Percentiles rank a stretch among this genome's conserved stretches.
phyloP scores from a whole-genome alignment of 2,888 invertebrate genomes.

The Melanophora roralis region DNA sequence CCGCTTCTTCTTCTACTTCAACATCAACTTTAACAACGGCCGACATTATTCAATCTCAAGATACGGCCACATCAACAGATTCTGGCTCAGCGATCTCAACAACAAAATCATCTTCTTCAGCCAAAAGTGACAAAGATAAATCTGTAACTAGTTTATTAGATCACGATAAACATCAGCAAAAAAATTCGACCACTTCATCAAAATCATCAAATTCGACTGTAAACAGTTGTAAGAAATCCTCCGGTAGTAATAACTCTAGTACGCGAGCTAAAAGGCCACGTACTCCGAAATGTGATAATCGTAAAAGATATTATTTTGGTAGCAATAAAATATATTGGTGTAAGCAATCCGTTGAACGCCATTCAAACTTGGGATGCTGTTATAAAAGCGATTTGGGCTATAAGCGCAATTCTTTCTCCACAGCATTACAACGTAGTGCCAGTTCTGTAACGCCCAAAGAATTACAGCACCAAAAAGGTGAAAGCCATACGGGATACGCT shows the following conservation, averaged over 20 bases:
- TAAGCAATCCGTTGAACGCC: slow-evolving; percentile 66
- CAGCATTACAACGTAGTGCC: slow-evolving; percentile 67
- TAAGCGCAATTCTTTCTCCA: neutral
- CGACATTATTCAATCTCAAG: slow-evolving; percentile 2
- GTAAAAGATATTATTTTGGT: slow-evolving; percentile 70
- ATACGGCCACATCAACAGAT: slow-evolving; percentile 28
- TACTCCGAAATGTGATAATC: slow-evolving; percentile 56
- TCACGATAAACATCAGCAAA: slow-evolving; percentile 26
- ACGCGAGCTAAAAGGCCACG: slow-evolving; percentile 44
- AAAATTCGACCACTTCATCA: slow-evolving; percentile 41
- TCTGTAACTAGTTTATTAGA: slow-evolving; percentile 33
- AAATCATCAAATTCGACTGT: slow-evolving; percentile 34
- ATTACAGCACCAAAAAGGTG: slow-evolving; percentile 50
- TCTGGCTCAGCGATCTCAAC: slow-evolving; percentile 34
- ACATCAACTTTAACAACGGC: slow-evolving; percentile 41
- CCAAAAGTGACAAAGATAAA: slow-evolving; percentile 48
- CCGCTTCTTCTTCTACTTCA: slow-evolving; percentile 65
- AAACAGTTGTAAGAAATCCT: slow-evolving; percentile 59
- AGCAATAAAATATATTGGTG: slow-evolving; percentile 73
- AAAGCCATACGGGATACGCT: slow-evolving; percentile 1
- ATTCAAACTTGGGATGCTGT: neutral
- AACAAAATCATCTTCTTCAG: slow-evolving; percentile 1
- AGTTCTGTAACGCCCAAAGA: slow-evolving; percentile 69
- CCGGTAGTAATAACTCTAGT: slow-evolving; percentile 1
- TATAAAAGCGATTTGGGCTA: slow-evolving; percentile 32